These are phyloP conservation scores for Conistra vaccinii DNA, from an alignment of 2,888 invertebrate genomes.

Conservation along the genomic window DNA sequence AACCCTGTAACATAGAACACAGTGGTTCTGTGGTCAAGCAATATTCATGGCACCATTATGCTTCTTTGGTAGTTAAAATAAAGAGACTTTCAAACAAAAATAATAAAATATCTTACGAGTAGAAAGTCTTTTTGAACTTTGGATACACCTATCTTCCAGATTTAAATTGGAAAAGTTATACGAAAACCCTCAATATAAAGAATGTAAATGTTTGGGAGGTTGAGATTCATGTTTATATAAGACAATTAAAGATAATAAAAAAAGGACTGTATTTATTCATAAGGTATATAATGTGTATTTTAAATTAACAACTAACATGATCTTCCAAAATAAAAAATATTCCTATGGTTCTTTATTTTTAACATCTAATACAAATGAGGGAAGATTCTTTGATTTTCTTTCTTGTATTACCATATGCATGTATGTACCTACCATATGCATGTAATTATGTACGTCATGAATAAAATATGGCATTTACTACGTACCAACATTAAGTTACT, in stretches of 20 bases:
- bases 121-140: slow-evolving; percentile 22
- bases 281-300: no score
- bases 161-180: slow-evolving; percentile 54
- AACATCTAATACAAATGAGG: background rate
- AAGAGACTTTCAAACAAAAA: slow-evolving; percentile 24
- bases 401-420: no score
- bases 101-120: slow-evolving; percentile 33
- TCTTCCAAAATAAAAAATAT: no score
- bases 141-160: slow-evolving; percentile 17
- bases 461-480: no score
- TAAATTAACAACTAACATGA: no score
- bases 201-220: slow-evolving; percentile 17
- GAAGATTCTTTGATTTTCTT: background rate
- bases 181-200: slow-evolving; percentile 16
- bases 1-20: no score
- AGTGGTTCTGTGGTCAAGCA: background rate
- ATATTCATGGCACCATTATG: background rate
- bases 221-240: background rate
- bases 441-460: no score
- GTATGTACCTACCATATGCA: no score
- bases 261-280: no score
- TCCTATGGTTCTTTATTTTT: background rate
- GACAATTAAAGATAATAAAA: background rate
- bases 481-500: no score
- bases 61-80: background rate